Conservation (phyloP, 2,797 vertebrate species). For the Gambelia wislizenii region DNA sequence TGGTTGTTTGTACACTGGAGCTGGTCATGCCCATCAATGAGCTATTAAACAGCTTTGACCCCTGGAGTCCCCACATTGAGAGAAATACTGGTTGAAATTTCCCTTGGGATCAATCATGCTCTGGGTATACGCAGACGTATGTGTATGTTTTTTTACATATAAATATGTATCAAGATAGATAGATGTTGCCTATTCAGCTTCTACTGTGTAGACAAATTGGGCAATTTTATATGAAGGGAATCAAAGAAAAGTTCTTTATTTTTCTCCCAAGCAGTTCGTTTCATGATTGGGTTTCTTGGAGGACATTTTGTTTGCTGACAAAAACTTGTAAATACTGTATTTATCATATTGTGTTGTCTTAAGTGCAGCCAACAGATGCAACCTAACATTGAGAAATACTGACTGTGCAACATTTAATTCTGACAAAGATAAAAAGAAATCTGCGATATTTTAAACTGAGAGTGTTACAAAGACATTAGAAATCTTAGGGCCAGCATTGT, state of each 20-base stretch:
- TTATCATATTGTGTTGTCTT: conserved; percentile 68
- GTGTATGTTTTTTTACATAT: conserved; percentile 55
- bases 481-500: neutral
- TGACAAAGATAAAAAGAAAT: conserved; percentile 24
- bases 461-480: conserved; percentile 51
- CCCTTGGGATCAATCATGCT: conserved; percentile 20
- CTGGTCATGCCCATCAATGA: conserved; percentile 4
- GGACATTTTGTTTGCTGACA: conserved; percentile 62
- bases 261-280: conserved; percentile 61
- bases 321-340: conserved; percentile 71
- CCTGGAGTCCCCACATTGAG: conserved; percentile 10
- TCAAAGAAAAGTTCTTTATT: conserved; percentile 75
- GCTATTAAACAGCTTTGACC: neutral
- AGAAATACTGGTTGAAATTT: conserved; percentile 16
- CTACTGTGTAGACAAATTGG: conserved; percentile 77
- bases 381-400: conserved; percentile 44
- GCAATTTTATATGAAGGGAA: conserved; percentile 76
- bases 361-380: conserved; percentile 57
- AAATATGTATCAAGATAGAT: conserved; percentile 63
- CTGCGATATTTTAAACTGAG: conserved; percentile 39
- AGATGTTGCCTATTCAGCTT: conserved; percentile 75
- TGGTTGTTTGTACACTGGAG: conserved; percentile 46
- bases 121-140: neutral
- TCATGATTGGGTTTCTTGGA: conserved; percentile 63
- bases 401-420: conserved; percentile 38